Percentiles rank a stretch among this genome's conserved stretches.
phyloP scores from a whole-genome alignment of 1,140 invertebrate genomes.

The Hetaerina americana region DNA sequence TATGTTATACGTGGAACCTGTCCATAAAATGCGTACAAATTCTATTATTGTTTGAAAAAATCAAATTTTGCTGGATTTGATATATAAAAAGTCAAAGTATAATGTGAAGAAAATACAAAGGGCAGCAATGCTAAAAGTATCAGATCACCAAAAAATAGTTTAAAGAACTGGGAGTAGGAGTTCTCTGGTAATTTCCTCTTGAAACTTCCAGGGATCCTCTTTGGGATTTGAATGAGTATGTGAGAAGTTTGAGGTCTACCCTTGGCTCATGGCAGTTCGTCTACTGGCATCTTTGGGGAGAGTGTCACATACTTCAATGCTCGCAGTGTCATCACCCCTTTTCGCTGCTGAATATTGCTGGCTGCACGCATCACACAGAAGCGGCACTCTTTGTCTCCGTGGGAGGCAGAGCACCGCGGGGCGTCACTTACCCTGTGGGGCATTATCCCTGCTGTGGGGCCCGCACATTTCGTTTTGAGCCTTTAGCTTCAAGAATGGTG shows the following conservation, averaged over 20 bases:
- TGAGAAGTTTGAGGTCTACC: conserved; percentile 57
- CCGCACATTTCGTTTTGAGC: conserved; percentile 64
- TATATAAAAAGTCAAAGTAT: neutral
- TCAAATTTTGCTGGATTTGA: neutral
- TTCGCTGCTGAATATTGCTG: conserved; percentile 58
- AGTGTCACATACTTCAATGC: conserved; percentile 69
- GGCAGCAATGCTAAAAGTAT: neutral
- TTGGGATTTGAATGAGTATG: conserved; percentile 75
- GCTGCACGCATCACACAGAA: conserved; percentile 67
- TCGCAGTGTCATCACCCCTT: conserved; percentile 59
- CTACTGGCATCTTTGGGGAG: conserved; percentile 86
- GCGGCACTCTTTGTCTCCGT: conserved; percentile 58
- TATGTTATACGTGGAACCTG: too few relatives aligned
- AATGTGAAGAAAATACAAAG: neutral
- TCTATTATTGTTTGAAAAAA: conserved; percentile 5
- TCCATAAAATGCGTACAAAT: neutral
- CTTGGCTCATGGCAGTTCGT: conserved; percentile 77
- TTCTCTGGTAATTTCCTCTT: neutral
- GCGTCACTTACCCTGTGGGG: conserved; percentile 29
- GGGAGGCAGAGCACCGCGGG: conserved; percentile 40
- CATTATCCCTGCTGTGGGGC: conserved; percentile 76
- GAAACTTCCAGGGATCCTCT: conserved; percentile 44
- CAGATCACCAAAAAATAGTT: neutral
- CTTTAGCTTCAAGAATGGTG: conserved; percentile 26
- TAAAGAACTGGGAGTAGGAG: neutral